Conservation (phyloP, 2,888 invertebrate species). For the Rambutsinella grinnellia region DNA sequence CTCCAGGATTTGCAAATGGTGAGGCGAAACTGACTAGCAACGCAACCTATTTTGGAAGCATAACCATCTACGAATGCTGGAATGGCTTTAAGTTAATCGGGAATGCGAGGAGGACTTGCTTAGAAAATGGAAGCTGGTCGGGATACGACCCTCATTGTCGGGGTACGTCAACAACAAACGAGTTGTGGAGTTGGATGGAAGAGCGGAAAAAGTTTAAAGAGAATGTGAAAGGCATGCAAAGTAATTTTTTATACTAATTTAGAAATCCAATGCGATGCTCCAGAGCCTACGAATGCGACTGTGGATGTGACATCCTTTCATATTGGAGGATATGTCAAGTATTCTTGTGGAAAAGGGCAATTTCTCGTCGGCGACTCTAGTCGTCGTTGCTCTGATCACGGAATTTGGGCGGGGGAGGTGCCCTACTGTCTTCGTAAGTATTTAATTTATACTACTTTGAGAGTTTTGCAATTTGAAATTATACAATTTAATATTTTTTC, state of each 20-base stretch:
- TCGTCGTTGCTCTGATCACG: conserved; percentile 80
- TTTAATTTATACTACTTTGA: no score
- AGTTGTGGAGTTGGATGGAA: background rate
- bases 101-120: conserved; percentile 84
- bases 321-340: conserved; percentile 84
- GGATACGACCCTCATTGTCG: conserved; percentile 85
- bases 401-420: conserved; percentile 85
- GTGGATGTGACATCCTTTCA: conserved; percentile 76
- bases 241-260: background rate
- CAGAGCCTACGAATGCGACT: conserved; percentile 73
- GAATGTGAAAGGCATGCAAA: background rate
- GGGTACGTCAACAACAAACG: conserved; percentile 72
- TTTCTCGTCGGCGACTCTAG: conserved; percentile 82
- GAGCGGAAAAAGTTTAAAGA: background rate
- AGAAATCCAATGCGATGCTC: conserved; percentile 85
- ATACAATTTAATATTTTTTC: conserved; percentile 14
- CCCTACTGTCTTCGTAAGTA: conserved; percentile 85
- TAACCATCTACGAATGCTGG: conserved; percentile 86
- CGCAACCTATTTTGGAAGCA: conserved; percentile 89
- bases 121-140: conserved; percentile 93
- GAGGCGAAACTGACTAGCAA: conserved; percentile 85
- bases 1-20: conserved; percentile 80
- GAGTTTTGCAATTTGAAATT: conserved; percentile 8
- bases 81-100: conserved; percentile 86
- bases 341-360: conserved; percentile 86